A percentile compares a stretch with the other conserved stretches of the same genome.
Conservation (phyloP, 2,113 vertebrate species). For the Pluvialis apricaria region DNA sequence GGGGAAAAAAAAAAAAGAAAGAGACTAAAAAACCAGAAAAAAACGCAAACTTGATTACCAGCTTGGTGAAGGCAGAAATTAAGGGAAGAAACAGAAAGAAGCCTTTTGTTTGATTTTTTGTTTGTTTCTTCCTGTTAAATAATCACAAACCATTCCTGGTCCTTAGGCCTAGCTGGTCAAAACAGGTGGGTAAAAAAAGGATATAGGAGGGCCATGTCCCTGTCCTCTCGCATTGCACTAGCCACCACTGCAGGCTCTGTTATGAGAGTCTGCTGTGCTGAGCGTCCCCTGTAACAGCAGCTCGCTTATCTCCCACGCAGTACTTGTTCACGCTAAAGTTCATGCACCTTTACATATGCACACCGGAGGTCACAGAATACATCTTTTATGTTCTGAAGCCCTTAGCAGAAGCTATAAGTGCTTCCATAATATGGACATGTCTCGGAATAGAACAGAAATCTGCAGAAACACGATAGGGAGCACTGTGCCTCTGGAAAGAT, state of each 20-base stretch:
- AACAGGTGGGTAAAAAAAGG: neutral
- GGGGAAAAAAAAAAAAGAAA: neutral
- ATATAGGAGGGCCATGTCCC: fast-evolving
- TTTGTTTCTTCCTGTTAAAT: neutral
- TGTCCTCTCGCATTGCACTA: neutral
- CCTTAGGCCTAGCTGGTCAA: neutral
- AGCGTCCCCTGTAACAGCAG: neutral
- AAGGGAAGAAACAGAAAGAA: neutral
- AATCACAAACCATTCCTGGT: neutral
- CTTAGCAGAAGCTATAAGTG: neutral
- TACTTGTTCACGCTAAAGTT: neutral
- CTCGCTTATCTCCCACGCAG: neutral
- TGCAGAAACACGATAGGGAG: neutral
- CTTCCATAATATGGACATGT: neutral
- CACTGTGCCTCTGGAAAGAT: neutral
- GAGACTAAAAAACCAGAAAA: neutral
- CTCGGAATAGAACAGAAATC: neutral
- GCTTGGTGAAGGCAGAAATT: neutral
- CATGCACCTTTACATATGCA: neutral
- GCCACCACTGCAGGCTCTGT: neutral
- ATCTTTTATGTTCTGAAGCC: neutral
- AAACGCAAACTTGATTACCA: neutral
- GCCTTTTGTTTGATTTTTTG: neutral
- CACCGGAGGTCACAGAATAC: neutral
- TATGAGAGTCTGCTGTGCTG: neutral